Evolutionary conservation across 2,888 invertebrate species (phyloP).

Genomic region (Rambutsinella grinnellia): DNA sequence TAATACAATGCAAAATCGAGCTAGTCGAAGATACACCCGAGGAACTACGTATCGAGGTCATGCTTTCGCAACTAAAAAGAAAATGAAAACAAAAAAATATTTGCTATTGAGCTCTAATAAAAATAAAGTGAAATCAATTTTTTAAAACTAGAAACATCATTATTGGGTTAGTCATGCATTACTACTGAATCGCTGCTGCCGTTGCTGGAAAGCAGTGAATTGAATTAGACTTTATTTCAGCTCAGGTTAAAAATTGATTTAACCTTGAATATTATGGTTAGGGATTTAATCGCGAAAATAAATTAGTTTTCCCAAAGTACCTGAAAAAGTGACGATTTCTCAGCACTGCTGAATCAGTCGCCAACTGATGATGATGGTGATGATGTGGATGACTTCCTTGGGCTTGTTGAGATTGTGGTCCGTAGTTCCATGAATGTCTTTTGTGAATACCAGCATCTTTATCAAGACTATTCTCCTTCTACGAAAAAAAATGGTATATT

Average conservation of each 20-base stretch:
- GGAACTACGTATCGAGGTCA: conserved; percentile 66
- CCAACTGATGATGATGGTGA: conserved; percentile 50
- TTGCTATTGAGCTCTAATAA: conserved; percentile 38
- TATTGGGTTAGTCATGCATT: conserved; percentile 18
- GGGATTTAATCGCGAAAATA: too few species aligned
- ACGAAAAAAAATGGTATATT: conserved; percentile 31
- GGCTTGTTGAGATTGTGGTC: conserved; percentile 66
- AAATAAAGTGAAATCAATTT: conserved; percentile 25
- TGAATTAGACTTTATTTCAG: background rate
- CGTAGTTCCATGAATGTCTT: conserved; percentile 76
- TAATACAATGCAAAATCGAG: conserved; percentile 66
- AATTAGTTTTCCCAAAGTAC: too few species aligned
- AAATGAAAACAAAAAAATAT: too few species aligned
- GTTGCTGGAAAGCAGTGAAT: conserved; percentile 27
- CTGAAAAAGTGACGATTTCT: conserved; percentile 64
- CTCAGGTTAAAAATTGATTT: too few species aligned
- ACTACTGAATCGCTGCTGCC: conserved; percentile 4
- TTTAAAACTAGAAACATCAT: too few species aligned
- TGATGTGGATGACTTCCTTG: conserved; percentile 41
- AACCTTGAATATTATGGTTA: too few species aligned
- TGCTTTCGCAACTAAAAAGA: conserved; percentile 65
- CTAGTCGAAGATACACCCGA: conserved; percentile 65
- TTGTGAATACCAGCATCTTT: conserved; percentile 73
- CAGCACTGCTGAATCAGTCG: conserved; percentile 56
- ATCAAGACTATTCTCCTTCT: conserved; percentile 72